These are phyloP conservation scores for Bombus confusus DNA, from an alignment of 1,140 invertebrate species.

Conservation along the genomic window DNA sequence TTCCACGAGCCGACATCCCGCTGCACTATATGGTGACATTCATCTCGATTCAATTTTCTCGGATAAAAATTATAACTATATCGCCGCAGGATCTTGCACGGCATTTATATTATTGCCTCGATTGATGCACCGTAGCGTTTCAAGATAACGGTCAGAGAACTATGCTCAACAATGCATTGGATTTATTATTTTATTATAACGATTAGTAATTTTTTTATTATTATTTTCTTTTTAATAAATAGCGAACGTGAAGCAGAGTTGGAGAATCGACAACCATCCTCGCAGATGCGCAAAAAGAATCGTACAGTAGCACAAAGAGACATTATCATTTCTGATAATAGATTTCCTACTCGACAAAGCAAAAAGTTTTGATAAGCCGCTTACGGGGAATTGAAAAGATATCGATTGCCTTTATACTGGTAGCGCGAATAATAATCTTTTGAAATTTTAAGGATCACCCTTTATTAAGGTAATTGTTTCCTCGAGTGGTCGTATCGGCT, in stretches of 20 bases:
- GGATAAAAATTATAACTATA: constrained; percentile 59
- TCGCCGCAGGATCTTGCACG: neutral
- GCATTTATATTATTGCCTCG: neutral
- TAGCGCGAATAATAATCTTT: neutral
- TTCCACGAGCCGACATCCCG: constrained; percentile 37
- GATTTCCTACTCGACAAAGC: neutral
- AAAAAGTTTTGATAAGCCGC: constrained; percentile 37
- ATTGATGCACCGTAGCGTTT: no score
- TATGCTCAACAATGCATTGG: neutral
- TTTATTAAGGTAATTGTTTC: constrained; percentile 19
- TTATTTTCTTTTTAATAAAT: neutral
- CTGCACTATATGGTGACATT: constrained; percentile 36
- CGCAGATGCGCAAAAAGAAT: neutral
- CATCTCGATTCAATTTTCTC: constrained; percentile 58
- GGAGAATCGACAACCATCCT: neutral
- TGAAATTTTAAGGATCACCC: constrained; percentile 14
- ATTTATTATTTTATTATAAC: neutral
- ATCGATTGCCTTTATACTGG: neutral
- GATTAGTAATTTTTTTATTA: neutral
- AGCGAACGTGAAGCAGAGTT: no score
- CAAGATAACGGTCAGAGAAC: neutral
- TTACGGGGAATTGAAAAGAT: constrained; percentile 23
- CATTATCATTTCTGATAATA: neutral
- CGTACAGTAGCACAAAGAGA: neutral
- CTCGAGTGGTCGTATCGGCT: neutral